phyloP scores from a whole-genome alignment of 1,140 invertebrate species.

The Leucophenga varia region DNA sequence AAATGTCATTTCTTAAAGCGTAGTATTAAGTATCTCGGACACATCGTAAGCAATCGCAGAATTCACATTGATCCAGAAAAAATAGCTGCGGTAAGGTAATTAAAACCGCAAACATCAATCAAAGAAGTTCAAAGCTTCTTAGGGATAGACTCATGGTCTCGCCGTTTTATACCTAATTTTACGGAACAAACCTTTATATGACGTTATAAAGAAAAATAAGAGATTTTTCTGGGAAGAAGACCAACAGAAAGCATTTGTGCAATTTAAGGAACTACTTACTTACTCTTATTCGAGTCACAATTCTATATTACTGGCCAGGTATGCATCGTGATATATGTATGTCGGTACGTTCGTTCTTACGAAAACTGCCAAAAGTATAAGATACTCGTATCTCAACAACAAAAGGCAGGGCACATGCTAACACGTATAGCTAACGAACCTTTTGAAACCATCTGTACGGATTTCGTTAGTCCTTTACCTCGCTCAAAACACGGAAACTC shows the following conservation, averaged over 20 bases:
- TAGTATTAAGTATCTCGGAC: too few relatives aligned
- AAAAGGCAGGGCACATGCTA: background rate
- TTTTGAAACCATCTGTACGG: background rate
- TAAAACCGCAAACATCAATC: background rate
- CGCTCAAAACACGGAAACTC: constrained; percentile 2
- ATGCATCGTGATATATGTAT: background rate
- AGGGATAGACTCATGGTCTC: constrained; percentile 6
- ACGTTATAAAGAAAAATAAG: background rate
- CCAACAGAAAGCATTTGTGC: constrained; percentile 3
- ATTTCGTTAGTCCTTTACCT: constrained; percentile 1
- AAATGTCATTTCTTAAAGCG: too few relatives aligned
- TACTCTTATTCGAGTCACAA: background rate
- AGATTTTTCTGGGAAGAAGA: background rate
- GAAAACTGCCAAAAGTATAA: background rate
- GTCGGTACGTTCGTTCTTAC: background rate
- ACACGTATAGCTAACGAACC: background rate
- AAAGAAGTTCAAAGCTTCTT: background rate
- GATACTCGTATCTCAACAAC: background rate
- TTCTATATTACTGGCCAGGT: constrained; percentile 1
- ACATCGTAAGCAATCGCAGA: too few relatives aligned
- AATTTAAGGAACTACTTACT: background rate
- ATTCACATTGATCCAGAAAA: background rate
- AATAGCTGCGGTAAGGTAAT: background rate
- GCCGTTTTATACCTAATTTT: constrained; percentile 2
- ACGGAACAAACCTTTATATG: background rate